Base-by-base conservation (phyloP, 2,113 vertebrate species). In the Neogobius melanostomus region DNA sequence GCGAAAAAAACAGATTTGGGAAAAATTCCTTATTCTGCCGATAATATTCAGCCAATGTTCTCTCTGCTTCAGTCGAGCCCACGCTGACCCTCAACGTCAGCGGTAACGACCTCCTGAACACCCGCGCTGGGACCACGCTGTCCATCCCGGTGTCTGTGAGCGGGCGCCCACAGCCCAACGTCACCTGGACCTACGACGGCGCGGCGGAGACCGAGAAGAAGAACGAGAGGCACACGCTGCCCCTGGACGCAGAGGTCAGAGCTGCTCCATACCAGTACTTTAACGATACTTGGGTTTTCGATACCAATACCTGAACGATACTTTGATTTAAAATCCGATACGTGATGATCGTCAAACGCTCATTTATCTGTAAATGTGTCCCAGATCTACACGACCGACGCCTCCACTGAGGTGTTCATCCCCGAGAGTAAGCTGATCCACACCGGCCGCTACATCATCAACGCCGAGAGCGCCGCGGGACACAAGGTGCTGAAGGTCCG, bases 171-270 rank as follows among this genome's bases (percentile, higher is more conserved):
- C 66, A 93, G 76, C 98, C 98, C 65, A 96, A 94, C 86, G 92
- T 95, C 71, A 95, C 93, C 80, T 99, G 98, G 98, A 95, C 94
- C 54, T 99, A 95, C 68, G 96, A 99, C 28, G 98, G 98, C 82
- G 91, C 94, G 16, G 96, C 97, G 5, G 94, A 93, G 87, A 95
- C 94, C 1, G 85, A 94, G 73, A 87, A 93, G 82, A 99, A 98
- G 94, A 95, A 98, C 48, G 95, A 94, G 47, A 85, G 94, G 44
- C 95, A 98, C 81, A 96, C 85, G n/a, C 82, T 99, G 82, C 98
- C 98, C 5, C 74, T 94, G 63, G 96, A 96, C 91, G 93, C 96
- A 71, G 92, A 97, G 93, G 98, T 64, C 15, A n/a, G 15, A 62
- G 42, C 16, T n/a, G n/a, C n/a, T n/a, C n/a, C n/a, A n/a, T n/a